Percentiles rank a stretch among this genome's conserved stretches.
Conservation (phyloP, 2,888 invertebrate species). For the Oxytorus armatus region DNA sequence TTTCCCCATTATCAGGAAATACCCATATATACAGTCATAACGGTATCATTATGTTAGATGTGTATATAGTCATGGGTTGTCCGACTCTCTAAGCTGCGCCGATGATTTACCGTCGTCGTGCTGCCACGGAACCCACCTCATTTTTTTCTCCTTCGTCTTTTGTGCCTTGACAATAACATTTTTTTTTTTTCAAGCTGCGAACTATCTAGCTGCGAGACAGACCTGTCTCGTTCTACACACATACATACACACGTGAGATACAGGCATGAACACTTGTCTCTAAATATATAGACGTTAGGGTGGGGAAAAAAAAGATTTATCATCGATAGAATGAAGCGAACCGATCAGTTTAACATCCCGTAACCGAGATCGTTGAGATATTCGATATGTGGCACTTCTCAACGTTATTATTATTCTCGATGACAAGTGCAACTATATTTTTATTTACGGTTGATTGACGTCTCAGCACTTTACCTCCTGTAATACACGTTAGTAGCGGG, state of each 20-base stretch:
- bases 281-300: not conserved
- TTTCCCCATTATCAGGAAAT: too few species aligned
- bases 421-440: slow-evolving; percentile 58
- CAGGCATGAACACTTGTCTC: not conserved
- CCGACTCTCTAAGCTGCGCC: not conserved
- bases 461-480: not conserved
- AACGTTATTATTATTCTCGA: slow-evolving; percentile 51
- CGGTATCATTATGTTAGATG: too few species aligned
- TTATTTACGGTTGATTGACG: slow-evolving; percentile 23
- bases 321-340: slow-evolving; percentile 47
- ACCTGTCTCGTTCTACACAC: not conserved
- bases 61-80: not conserved
- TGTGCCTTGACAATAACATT: too few species aligned
- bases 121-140: not conserved
- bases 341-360: slow-evolving; percentile 57
- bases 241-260: too few species aligned
- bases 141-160: not conserved
- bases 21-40: too few species aligned
- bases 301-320: slow-evolving; percentile 52
- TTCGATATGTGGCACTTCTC: slow-evolving; percentile 42
- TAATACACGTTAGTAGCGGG: slow-evolving; percentile 17
- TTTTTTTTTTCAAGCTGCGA: not conserved
- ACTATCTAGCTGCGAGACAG: not conserved
- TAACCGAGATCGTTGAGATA: slow-evolving; percentile 55
- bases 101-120: too few species aligned